These are phyloP conservation scores for Hydropsyche tenuis DNA, from an alignment of 1,140 invertebrate species.

Conservation along the genomic window DNA sequence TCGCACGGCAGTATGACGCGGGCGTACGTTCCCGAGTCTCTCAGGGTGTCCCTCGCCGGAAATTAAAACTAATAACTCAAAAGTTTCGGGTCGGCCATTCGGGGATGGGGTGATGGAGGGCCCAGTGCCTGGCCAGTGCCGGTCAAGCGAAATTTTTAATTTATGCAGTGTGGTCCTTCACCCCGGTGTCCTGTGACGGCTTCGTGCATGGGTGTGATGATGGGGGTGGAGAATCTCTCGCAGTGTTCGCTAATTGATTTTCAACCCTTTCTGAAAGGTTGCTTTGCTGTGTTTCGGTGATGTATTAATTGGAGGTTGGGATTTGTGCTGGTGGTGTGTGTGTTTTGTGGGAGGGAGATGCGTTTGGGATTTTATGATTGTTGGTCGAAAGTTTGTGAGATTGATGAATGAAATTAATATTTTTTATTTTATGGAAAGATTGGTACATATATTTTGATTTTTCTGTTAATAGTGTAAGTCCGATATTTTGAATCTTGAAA, in stretches of 20 bases:
- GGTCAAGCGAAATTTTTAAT: slow-evolving; percentile 38
- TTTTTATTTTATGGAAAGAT: too few species aligned
- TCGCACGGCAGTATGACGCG: background rate
- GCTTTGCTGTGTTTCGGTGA: background rate
- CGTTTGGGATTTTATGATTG: too few species aligned
- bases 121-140: background rate
- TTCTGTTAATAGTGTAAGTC: too few species aligned
- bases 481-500: too few species aligned
- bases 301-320: background rate
- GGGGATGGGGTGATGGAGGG: too few species aligned
- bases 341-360: too few species aligned
- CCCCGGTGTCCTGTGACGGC: slow-evolving; percentile 21
- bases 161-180: slow-evolving; percentile 16
- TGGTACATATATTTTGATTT: too few species aligned
- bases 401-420: too few species aligned
- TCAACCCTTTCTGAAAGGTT: slow-evolving; percentile 1
- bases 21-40: background rate
- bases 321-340: too few species aligned
- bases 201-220: background rate
- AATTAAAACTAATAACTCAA: slow-evolving; percentile 66
- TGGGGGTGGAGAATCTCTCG: slow-evolving; percentile 15
- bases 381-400: too few species aligned
- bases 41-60: slow-evolving; percentile 61
- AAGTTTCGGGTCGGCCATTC: slow-evolving; percentile 57
- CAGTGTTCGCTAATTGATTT: background rate